Evolutionary conservation across 2,113 vertebrate genomes (phyloP), one percentile per base, ranked within the genome.

Genomic region (Sylvicapra grimmia): DNA sequence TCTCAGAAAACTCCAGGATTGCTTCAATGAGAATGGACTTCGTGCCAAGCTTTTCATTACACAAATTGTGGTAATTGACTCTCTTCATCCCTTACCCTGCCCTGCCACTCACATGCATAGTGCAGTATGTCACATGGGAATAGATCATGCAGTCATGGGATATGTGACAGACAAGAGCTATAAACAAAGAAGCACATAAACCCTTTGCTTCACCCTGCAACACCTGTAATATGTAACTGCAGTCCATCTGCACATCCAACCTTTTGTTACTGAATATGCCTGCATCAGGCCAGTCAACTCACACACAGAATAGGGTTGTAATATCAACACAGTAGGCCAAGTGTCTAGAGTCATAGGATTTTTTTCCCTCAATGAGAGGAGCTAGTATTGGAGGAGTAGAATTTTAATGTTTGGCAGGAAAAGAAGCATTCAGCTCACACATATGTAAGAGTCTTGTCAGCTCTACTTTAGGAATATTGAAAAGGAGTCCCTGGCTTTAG

Each of bases 21-120:
- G 95, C 65, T 96, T 47, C 89, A 92, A 49, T 68, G 79, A 94
- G 16, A 1, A 3, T 2, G 94, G 89, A 65, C 0, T 68, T 0
- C 0, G 0, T 4, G 14, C 36, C 25, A 79, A 47, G 47, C 0
- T 0, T 40, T 72, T 23, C n/a, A 77, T 79, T 59, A 0, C 3
- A 1, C 0, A 1, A 0, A 5, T 5, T 51, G 5, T 94, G 95
- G 95, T 96, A 97, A 86, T 3, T 65, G 79, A n/a, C 33, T 29
- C 2, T 51, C 3, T 15, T 33, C 23, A 31, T 72, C 18, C 12
- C 5, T 8, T 36, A 75, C 72, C 72, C 36, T 9, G 3, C 65
- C 56, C 14, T 40, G 21, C 8, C 11, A 29, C 31, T 15, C 47
- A 25, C 49, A 51, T 8, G 40, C 40, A 75, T 14, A 11, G 5